A percentile compares a stretch with the other conserved stretches of the same genome.
Evolutionary conservation across 1,140 invertebrate genomes (phyloP).

Genomic region (Drosophila eugracilis): DNA sequence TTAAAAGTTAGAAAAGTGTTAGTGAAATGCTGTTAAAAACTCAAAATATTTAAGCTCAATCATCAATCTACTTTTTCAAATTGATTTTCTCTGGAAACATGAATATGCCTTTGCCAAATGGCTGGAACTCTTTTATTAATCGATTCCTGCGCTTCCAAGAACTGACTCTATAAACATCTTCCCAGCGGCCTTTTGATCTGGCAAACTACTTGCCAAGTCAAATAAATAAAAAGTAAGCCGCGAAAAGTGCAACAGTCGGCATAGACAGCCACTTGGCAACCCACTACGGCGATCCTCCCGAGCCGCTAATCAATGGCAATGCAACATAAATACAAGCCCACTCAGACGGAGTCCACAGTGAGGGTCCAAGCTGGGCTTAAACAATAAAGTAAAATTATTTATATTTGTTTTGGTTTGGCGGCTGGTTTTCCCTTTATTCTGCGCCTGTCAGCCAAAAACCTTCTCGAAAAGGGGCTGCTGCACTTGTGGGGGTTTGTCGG

Average conservation of each 20-base stretch:
- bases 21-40: too few species aligned
- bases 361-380: conserved; percentile 37
- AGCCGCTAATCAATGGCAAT: conserved; percentile 45
- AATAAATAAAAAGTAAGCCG: conserved; percentile 61
- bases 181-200: conserved; percentile 13
- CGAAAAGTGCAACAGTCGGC: conserved; percentile 54
- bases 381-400: conserved; percentile 81
- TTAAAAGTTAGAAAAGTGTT: too few species aligned
- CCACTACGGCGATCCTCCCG: conserved; percentile 8
- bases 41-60: neutral
- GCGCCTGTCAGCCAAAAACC: conserved; percentile 67
- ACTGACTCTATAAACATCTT: neutral
- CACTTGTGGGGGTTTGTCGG: conserved; percentile 23
- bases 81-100: neutral
- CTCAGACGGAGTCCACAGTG: conserved; percentile 11
- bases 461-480: conserved; percentile 39
- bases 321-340: conserved; percentile 46
- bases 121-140: too few species aligned
- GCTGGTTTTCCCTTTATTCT: conserved; percentile 34
- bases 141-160: neutral
- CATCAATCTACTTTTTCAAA: neutral
- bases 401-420: conserved; percentile 54
- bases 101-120: too few species aligned
- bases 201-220: conserved; percentile 42
- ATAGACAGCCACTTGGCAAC: conserved; percentile 5